Conservation (phyloP, 2,113 vertebrate genomes). For the Gymnogyps californianus region DNA sequence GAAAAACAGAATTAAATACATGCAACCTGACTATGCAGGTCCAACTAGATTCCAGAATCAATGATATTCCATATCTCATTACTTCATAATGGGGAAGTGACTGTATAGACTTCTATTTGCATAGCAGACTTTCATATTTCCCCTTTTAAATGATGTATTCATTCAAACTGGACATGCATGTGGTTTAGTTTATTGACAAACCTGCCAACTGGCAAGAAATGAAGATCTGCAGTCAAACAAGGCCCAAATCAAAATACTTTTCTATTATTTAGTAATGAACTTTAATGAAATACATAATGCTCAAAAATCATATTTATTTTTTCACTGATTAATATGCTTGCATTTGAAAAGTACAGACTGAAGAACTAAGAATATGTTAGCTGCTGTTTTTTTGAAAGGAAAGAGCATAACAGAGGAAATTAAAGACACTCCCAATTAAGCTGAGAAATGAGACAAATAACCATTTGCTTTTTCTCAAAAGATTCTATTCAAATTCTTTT, state of each 20-base stretch:
- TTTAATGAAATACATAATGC: not conserved
- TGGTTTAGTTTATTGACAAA: not conserved
- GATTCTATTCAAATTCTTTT: not conserved
- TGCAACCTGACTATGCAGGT: not conserved
- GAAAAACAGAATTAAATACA: not conserved
- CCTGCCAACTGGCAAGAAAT: not conserved
- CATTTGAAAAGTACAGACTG: not conserved
- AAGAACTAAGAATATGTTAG: not conserved
- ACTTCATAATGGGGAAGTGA: not conserved
- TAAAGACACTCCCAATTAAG: not conserved
- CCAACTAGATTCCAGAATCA: not conserved
- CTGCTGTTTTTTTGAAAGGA: not conserved
- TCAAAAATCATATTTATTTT: not conserved
- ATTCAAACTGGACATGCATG: not conserved
- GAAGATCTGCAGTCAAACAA: not conserved
- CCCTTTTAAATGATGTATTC: not conserved
- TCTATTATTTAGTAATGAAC: not conserved
- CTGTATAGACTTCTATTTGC: not conserved
- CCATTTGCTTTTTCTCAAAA: not conserved
- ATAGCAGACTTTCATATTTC: not conserved
- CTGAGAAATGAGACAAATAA: not conserved
- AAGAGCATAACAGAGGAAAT: not conserved
- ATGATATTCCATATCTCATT: not conserved
- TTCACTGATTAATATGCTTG: not conserved
- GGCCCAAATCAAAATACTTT: not conserved